A percentile compares a stretch with the other conserved stretches of the same genome.
phyloP scores from a whole-genome alignment of 2,797 vertebrate genomes.

The Nyctibius grandis region DNA sequence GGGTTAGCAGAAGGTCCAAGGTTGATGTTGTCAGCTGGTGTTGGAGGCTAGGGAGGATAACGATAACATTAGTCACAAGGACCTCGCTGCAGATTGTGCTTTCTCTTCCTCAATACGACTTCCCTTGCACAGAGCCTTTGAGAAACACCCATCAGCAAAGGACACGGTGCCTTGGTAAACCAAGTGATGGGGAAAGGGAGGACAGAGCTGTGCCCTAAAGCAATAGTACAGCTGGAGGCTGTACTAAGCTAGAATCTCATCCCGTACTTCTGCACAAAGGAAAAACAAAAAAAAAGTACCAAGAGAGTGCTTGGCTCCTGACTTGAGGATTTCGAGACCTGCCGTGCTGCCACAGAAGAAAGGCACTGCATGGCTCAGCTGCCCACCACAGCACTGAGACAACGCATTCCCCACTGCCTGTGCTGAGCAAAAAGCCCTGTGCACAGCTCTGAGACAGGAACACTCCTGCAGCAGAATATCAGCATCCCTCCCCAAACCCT shows the following conservation, averaged over 20 bases:
- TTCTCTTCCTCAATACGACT: not conserved
- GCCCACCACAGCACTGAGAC: fast-evolving
- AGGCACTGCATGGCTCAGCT: not conserved
- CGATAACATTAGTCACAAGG: not conserved
- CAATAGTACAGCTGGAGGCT: not conserved
- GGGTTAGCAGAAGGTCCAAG: conserved; percentile 95
- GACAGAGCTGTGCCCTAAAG: not conserved
- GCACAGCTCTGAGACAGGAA: not conserved
- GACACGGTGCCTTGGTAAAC: not conserved
- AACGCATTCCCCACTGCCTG: not conserved
- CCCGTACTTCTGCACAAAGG: too few relatives aligned
- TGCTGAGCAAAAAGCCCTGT: not conserved
- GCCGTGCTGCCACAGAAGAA: not conserved
- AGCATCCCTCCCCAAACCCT: not conserved
- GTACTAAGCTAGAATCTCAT: not conserved
- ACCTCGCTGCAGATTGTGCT: too few relatives aligned
- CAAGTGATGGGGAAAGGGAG: not conserved
- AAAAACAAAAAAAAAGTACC: too few relatives aligned
- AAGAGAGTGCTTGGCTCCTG: not conserved
- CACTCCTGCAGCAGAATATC: not conserved
- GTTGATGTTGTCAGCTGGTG: conserved; percentile 84
- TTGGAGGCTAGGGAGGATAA: conserved; percentile 65
- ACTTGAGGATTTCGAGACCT: not conserved
- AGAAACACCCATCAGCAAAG: not conserved
- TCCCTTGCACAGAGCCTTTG: not conserved